Base-by-base conservation (phyloP, 1,140 invertebrate species). In the Brachionus angularis region DNA sequence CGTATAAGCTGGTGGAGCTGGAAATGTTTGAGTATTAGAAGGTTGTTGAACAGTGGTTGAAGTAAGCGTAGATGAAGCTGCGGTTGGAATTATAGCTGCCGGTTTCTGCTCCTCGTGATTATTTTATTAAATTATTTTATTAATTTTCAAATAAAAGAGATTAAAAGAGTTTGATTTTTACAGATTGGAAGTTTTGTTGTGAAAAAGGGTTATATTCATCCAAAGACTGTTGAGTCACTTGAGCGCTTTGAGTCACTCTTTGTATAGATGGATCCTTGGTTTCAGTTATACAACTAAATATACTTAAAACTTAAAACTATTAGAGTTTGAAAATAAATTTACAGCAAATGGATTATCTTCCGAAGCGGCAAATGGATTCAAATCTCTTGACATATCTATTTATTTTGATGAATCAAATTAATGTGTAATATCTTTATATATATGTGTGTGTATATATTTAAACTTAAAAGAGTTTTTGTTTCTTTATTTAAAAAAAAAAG, bases 191-290 rank as follows among this genome's bases (percentile, higher is more conserved):
- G 14, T 47, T 67, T 25, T 44, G 62, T 25, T 67, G 39, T 5
- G 88, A 90, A 83, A 96, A 96, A 12, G 92, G 91, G 83, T 94
- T 93, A 80, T 93, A 95, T 78, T 96, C 91, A 78, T 95, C 91
- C 42, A 95, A 83, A 47, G 67, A 44, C 29, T 70, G 29, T 53
- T 70, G 67, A 31, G 10, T 52, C 44, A 52, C 5, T 50, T 39
- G 33, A 7, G 50, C 21, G 21, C 25, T 49, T n/a, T 36, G 46
- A 23, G 50, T 70, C 1, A 42, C 36, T 21, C 46, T 27, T 7
- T 50, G 67, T 16, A 53, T 53, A 8, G 23, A 16, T 10, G 67
- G 67, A 52, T 70, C 67, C 46, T 58, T n/a, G n/a, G n/a, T n/a
- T n/a, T n/a, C n/a, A n/a, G 18, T 1, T 39, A 39, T 7, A 2